Evolutionary conservation across 2,888 invertebrate genomes (phyloP), one percentile per base, ranked within the genome.

Genomic region (Leptinotarsa rubiginosa): DNA sequence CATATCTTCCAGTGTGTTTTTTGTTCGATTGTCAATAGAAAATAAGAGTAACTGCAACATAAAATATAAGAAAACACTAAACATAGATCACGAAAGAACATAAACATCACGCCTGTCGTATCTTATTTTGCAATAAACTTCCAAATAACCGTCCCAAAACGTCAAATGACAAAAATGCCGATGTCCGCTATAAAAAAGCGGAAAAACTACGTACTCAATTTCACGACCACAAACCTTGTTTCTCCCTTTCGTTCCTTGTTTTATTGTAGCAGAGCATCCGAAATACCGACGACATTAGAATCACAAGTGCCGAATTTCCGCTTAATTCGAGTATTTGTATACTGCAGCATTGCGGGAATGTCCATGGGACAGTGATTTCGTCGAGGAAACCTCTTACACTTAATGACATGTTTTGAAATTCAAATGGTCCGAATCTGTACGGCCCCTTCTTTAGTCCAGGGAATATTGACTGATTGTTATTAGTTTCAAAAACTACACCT

Each of bases 381-480:
- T 77, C 78, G 75, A 72, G 82, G 83, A 86, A 80, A 85, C 86
- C 87, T 86, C 86, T 87, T 85, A 86, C 83, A 80, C 82, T 78
- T 83, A 86, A 86, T 86, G 86, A 86, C 86, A 87, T 83, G 86
- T 85, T 87, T 87, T 87, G 87, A 87, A 87, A 85, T 87, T 86
- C 87, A 86, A 86, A 87, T 87, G 65, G 75, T 3, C n/a, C n/a
- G 41, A 41, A 41, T 41, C 10, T 41, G 41, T 12, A 41, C 62
- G 41, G 10, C 1, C 16, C 25, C 5, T 22, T 4, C 25, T 15
- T n/a, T n/a, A 62, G 62, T 31, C 62, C 41, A 31, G 62, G 16
- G 3, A 56, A 22, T 22, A 41, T 41, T 41, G 41, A 41, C 41
- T 41, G 41, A 10, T 41, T 41, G 10, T 3, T 12, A 10, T 41